Percentiles rank a stretch among this genome's conserved stretches.
Conservation (phyloP, 2,113 vertebrate species). For the Oreochromis spilurus region DNA sequence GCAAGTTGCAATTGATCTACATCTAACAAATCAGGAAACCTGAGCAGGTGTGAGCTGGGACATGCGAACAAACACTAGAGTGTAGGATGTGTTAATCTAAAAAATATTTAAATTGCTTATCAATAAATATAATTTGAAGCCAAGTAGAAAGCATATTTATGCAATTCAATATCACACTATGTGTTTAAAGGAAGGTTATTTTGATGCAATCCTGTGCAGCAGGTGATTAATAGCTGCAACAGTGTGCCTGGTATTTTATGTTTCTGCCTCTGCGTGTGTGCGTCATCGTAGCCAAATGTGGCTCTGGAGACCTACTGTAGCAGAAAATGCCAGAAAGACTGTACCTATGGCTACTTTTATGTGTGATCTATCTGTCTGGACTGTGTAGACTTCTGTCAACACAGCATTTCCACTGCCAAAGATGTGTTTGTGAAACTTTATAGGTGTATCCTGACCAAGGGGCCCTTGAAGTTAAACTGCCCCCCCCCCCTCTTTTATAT, state of each 20-base stretch:
- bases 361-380: not conserved
- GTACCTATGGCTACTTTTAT: not conserved
- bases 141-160: not conserved
- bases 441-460: not conserved
- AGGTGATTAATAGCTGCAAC: not conserved
- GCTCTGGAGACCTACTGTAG: not conserved
- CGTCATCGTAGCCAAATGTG: not conserved
- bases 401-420: not conserved
- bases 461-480: not conserved
- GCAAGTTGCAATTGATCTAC: not conserved
- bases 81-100: not conserved
- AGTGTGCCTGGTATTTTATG: not conserved
- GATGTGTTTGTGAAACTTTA: not conserved
- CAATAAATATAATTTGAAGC: not conserved
- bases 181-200: not conserved
- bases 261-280: not conserved
- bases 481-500: not conserved
- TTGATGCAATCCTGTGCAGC: not conserved
- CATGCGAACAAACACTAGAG: not conserved
- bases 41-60: not conserved
- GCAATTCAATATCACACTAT: not conserved
- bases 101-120: not conserved
- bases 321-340: not conserved
- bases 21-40: not conserved
- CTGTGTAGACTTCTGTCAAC: not conserved